Evolutionary conservation across 2,888 invertebrate genomes (phyloP), one percentile per base, ranked within the genome.

Genomic region (Lagria hirta): DNA sequence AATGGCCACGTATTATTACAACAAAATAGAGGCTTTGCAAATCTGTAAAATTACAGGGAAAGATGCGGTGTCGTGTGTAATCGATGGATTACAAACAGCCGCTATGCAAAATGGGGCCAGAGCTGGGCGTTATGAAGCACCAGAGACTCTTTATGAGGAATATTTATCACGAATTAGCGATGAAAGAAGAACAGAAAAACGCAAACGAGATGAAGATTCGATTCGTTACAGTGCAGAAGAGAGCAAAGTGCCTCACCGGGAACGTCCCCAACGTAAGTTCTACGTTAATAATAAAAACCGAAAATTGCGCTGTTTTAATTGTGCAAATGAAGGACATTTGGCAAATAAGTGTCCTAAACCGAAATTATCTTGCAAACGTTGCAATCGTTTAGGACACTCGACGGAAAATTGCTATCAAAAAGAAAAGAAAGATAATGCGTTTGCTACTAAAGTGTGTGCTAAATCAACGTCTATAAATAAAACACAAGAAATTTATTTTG

Each of bases 301-400:
- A n/a, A n/a, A n/a, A n/a, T n/a, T n/a, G n/a, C n/a, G n/a, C n/a
- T 49, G 48, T 27, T 54, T 41, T 32, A 54, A 52, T 22, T 46
- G 51, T 15, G 32, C 42, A 15, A 12, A 29, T 18, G 14, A 12
- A 14, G 51, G 47, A 0, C 48, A 53, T 15, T 43, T 35, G 14
- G 41, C 36, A 5, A 22, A 22, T 3, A 13, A 41, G 2, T 54
- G 51, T 12, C 33, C 41, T 1, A 48, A 40, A 26, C 36, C 16
- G 28, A 38, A 26, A n/a, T 5, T 36, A 5, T 22, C 29, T 20
- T 51, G 53, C 23, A 4, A 7, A 3, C 35, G 30, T 11, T 52
- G 51, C 26, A 26, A 41, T 12, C 20, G 38, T 28, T 26, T 51
- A 7, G 51, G 51, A 10, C 49, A 53, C 15, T n/a, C 4, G 2